Evolutionary conservation across 2,797 vertebrate species (phyloP).

Genomic region (Echiichthys vipera): DNA sequence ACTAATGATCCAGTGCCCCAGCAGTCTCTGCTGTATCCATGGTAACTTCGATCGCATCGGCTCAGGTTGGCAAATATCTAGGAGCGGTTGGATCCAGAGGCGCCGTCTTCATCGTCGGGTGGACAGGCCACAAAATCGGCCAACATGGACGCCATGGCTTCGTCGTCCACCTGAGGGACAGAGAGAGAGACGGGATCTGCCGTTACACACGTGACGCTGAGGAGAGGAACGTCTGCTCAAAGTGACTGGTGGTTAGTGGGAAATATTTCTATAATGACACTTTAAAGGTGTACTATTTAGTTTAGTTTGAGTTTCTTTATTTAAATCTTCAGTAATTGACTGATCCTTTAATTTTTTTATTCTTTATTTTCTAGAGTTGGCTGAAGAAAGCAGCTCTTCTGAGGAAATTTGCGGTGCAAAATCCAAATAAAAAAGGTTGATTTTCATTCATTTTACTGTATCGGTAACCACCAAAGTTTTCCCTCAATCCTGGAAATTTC

Average conservation of each 20-base stretch:
- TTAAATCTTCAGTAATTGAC: no score
- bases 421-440: no score
- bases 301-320: no score
- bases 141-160: constrained; percentile 90
- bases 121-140: constrained; percentile 93
- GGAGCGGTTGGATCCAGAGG: constrained; percentile 56
- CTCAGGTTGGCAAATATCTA: constrained; percentile 23
- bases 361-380: no score
- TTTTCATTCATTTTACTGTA: no score
- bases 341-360: no score
- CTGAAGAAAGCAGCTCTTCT: no score
- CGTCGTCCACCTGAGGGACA: constrained; percentile 80
- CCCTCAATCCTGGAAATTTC: neutral
- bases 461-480: no score
- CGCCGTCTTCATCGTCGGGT: constrained; percentile 88
- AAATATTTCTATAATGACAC: neutral
- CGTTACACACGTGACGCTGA: neutral
- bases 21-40: neutral
- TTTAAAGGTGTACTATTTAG: no score
- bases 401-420: no score
- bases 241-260: neutral
- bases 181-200: neutral
- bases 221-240: neutral
- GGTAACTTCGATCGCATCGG: neutral
- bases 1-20: constrained; percentile 2